phyloP scores from a whole-genome alignment of 2,888 invertebrate species.

The Parelbella ahira region DNA sequence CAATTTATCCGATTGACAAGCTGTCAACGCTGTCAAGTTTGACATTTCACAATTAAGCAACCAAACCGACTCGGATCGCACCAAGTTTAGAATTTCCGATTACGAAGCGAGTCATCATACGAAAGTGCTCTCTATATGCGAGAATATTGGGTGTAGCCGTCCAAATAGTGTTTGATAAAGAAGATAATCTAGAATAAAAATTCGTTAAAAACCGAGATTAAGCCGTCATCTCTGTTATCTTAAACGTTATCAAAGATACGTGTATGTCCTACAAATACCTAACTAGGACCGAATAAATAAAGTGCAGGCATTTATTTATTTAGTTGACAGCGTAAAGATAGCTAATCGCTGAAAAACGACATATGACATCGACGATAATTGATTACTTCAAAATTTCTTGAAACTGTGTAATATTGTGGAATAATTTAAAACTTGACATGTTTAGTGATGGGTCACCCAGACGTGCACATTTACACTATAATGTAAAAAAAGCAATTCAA shows the following conservation, averaged over 20 bases:
- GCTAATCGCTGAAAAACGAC: slow-evolving; percentile 46
- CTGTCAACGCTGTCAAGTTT: slow-evolving; percentile 69
- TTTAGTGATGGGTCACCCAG: too few relatives aligned
- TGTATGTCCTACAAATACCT: slow-evolving; percentile 54
- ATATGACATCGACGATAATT: slow-evolving; percentile 42
- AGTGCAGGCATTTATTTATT: slow-evolving; percentile 41
- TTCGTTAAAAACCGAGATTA: slow-evolving; percentile 75
- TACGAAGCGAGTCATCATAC: slow-evolving; percentile 32
- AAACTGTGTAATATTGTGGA: slow-evolving; percentile 6
- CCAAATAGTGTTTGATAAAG: slow-evolving; percentile 36
- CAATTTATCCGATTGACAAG: slow-evolving; percentile 75
- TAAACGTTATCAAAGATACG: slow-evolving; percentile 56
- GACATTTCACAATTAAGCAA: slow-evolving; percentile 79
- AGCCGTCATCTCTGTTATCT: slow-evolving; percentile 76
- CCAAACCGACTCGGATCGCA: slow-evolving; percentile 61
- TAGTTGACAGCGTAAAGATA: slow-evolving; percentile 58
- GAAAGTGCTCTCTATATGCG: slow-evolving; percentile 45
- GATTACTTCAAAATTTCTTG: slow-evolving; percentile 23
- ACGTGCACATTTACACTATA: slow-evolving; percentile 3
- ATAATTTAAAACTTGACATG: slow-evolving; percentile 10
- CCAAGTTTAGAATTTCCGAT: slow-evolving; percentile 49
- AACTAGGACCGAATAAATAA: slow-evolving; percentile 58
- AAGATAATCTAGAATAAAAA: slow-evolving; percentile 60
- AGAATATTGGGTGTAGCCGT: slow-evolving; percentile 27
- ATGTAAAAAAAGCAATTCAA: background rate